Evolutionary conservation across 2,797 vertebrate genomes (phyloP).

Genomic region (Lagodon rhomboides): DNA sequence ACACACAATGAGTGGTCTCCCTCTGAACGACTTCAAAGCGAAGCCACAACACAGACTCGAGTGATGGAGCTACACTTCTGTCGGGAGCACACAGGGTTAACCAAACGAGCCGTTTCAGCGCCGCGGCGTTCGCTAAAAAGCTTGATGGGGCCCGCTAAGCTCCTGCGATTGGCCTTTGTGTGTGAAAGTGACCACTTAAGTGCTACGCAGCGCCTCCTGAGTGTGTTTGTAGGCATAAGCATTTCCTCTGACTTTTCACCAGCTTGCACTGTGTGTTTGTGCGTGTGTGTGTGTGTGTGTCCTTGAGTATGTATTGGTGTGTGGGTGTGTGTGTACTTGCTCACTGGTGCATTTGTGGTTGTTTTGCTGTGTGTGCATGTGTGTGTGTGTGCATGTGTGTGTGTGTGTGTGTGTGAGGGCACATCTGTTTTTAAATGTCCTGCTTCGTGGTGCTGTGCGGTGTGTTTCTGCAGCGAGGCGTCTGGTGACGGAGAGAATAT

Average conservation of each 20-base stretch:
- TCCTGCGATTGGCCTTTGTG: conserved; percentile 76
- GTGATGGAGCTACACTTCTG: conserved; percentile 33
- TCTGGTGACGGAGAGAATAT: neutral
- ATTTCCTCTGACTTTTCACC: conserved; percentile 75
- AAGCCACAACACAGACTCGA: conserved; percentile 44
- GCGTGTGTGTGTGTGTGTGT: conserved; percentile 1
- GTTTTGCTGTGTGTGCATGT: conserved; percentile 35
- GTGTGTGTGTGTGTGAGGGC: conserved; percentile 8
- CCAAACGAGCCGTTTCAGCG: conserved; percentile 57
- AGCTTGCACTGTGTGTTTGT: conserved; percentile 53
- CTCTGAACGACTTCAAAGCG: conserved; percentile 68
- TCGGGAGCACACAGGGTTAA: conserved; percentile 53
- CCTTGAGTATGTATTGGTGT: conserved; percentile 3
- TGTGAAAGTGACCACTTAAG: conserved; percentile 77
- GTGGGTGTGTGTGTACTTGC: conserved; percentile 12
- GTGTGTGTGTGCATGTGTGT: conserved; percentile 21
- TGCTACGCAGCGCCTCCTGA: conserved; percentile 61
- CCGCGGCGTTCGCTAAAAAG: conserved; percentile 66
- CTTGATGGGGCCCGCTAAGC: conserved; percentile 74
- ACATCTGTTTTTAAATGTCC: conserved; percentile 5
- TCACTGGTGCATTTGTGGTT: conserved; percentile 43
- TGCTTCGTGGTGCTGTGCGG: neutral
- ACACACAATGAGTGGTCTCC: conserved; percentile 51
- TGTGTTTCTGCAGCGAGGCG: neutral
- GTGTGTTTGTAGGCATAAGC: conserved; percentile 75